Conservation (phyloP, 1,140 invertebrate genomes). For the Coelopa frigida region DNA sequence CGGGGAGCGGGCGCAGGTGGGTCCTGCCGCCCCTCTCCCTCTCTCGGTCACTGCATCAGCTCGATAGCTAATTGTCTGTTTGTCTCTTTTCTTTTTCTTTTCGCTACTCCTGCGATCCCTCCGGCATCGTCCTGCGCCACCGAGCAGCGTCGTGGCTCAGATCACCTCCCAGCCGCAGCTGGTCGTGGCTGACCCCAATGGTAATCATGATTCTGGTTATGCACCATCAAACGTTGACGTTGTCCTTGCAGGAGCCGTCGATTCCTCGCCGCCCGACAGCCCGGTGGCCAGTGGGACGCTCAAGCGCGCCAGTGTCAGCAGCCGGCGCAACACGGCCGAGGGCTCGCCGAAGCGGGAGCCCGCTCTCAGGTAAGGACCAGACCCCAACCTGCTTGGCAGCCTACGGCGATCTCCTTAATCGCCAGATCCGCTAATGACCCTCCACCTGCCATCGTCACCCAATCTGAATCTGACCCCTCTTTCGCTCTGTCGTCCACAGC, state of each 20-base stretch:
- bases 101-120: too few relatives aligned
- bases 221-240: slow-evolving; percentile 60
- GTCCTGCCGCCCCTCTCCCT: too few relatives aligned
- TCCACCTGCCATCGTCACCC: not conserved
- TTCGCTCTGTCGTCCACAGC: slow-evolving; percentile 15
- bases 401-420: too few relatives aligned
- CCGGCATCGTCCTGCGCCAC: not conserved
- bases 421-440: too few relatives aligned
- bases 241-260: slow-evolving; percentile 38
- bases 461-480: not conserved
- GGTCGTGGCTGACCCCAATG: slow-evolving; percentile 57
- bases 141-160: slow-evolving; percentile 50
- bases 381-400: not conserved
- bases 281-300: slow-evolving; percentile 44
- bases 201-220: slow-evolving; percentile 74
- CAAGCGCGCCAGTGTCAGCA: slow-evolving; percentile 38
- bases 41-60: too few relatives aligned
- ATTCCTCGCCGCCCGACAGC: slow-evolving; percentile 48
- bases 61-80: too few relatives aligned
- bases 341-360: slow-evolving; percentile 40
- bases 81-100: too few relatives aligned
- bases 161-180: slow-evolving; percentile 48
- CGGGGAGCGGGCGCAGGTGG: too few relatives aligned
- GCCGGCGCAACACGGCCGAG: slow-evolving; percentile 31
- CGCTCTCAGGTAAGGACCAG: slow-evolving; percentile 31